These are phyloP conservation scores for Rhizomys pruinosus DNA, from an alignment of 2,113 vertebrate species.

Conservation along the genomic window DNA sequence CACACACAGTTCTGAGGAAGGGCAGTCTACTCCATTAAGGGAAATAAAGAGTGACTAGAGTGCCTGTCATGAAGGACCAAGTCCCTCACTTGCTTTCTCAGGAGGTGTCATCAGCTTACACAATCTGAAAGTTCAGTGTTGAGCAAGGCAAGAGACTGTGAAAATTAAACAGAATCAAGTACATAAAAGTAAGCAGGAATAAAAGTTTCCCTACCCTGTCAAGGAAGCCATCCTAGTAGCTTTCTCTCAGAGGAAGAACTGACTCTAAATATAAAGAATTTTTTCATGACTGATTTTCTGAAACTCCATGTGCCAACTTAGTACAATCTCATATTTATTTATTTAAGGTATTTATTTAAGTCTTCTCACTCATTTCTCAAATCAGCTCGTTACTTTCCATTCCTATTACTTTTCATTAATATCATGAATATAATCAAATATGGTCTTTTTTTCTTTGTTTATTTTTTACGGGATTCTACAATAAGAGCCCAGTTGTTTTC, in stretches of 20 bases:
- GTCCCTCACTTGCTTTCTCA: not conserved
- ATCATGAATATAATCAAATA: constrained; percentile 34
- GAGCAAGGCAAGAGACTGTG: not conserved
- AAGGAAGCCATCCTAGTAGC: not conserved
- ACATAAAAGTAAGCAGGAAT: not conserved
- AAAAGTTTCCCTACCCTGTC: not conserved
- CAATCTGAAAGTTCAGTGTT: not conserved
- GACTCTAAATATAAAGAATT: constrained; percentile 58
- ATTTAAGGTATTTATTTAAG: constrained; percentile 75
- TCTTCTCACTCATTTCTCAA: constrained; percentile 66
- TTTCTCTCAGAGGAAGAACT: constrained; percentile 19
- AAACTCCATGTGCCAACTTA: constrained; percentile 62
- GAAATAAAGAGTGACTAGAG: not conserved
- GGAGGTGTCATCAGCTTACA: not conserved
- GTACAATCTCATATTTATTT: constrained; percentile 73
- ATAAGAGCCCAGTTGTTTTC: too few relatives aligned
- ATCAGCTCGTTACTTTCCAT: constrained; percentile 63
- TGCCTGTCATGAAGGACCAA: not conserved
- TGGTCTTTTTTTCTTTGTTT: constrained; percentile 28
- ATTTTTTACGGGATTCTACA: too few relatives aligned
- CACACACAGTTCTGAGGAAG: not conserved
- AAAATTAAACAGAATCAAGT: not conserved
- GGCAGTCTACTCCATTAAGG: too few relatives aligned
- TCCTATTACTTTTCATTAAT: constrained; percentile 54
- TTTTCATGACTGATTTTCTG: constrained; percentile 70